Evolutionary conservation across 2,888 invertebrate genomes (phyloP).

Genomic region (Microdon myrmicae): DNA sequence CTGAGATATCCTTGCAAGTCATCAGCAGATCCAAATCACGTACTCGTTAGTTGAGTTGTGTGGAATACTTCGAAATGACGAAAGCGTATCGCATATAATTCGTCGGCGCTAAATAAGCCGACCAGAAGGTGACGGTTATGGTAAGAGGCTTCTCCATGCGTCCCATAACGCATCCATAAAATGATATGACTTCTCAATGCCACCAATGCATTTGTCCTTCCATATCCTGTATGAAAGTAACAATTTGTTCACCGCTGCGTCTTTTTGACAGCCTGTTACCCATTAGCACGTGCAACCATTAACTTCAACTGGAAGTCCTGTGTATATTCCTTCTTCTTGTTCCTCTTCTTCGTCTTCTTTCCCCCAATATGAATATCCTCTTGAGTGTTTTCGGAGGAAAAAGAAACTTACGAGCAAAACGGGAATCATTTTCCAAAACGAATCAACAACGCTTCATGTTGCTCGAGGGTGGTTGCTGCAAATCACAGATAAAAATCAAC

Average conservation of each 20-base stretch:
- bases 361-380: slow-evolving; percentile 15
- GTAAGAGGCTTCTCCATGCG: slow-evolving; percentile 6
- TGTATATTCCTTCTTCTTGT: too few relatives aligned
- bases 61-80: slow-evolving; percentile 42
- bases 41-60: slow-evolving; percentile 37
- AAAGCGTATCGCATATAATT: slow-evolving; percentile 38
- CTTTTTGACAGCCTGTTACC: slow-evolving; percentile 52
- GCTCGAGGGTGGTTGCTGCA: slow-evolving; percentile 19
- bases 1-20: slow-evolving; percentile 9
- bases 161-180: slow-evolving; percentile 48
- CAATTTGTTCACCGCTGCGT: slow-evolving; percentile 18
- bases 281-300: slow-evolving; percentile 67
- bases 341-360: neutral
- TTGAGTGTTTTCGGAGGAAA: slow-evolving; percentile 17
- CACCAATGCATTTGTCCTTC: slow-evolving; percentile 34
- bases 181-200: slow-evolving; percentile 44
- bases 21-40: slow-evolving; percentile 42
- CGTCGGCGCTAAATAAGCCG: slow-evolving; percentile 33
- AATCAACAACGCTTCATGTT: slow-evolving; percentile 28
- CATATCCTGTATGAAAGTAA: neutral
- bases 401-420: too few relatives aligned
- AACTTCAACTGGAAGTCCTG: slow-evolving; percentile 44
- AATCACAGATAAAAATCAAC: slow-evolving; percentile 40
- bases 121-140: slow-evolving; percentile 1
- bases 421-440: slow-evolving; percentile 16